Evolutionary conservation across 1,140 invertebrate species (phyloP), one percentile per base, ranked within the genome.

Genomic region (Rhyacophila brunnea): DNA sequence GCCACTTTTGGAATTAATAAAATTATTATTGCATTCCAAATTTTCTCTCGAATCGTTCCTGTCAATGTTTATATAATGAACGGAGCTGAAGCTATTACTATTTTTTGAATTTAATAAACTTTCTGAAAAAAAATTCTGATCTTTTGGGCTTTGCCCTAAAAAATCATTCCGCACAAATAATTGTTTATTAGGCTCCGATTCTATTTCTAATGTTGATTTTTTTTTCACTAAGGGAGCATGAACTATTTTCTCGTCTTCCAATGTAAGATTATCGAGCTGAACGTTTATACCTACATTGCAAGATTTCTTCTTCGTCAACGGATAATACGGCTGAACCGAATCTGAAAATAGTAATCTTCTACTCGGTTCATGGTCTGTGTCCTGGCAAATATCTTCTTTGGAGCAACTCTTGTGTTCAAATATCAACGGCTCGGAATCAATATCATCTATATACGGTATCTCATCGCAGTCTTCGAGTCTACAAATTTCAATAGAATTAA

Each of bases 391-490:
- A 53, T 53, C 46, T 20, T 60, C 46, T 38, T 51, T 40, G 10
- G 34, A 48, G 7, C 64, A 62, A 19, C 61, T 64, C 45, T 74
- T 72, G 32, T 71, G 72, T 66, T 79, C 76, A 55, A 73, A 72
- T 67, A 79, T 78, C 9, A 77, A 43, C 1, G 76, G 76, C 52
- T 78, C 76, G 0, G 65, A 75, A 59, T 72, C 71, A 0, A 73
- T 74, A 55, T 77, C 77, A 64, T 79, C 77, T 13, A 79, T 79
- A 64, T 60, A 79, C 0, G 77, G 77, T 52, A 79, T 79, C n/a
- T 68, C 60, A 7, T 65, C 60, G 17, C 23, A 51, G 11, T 65
- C 59, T 17, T 60, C 46, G 9, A 52, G 9, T 28, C 7, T 59
- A 34, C 43, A 55, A 1, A 35, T 47, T 40, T 56, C 57, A n/a